Percentiles rank a stretch among this genome's conserved stretches.
Conservation (phyloP, 2,888 invertebrate genomes). For the Rotaria sp. region DNA sequence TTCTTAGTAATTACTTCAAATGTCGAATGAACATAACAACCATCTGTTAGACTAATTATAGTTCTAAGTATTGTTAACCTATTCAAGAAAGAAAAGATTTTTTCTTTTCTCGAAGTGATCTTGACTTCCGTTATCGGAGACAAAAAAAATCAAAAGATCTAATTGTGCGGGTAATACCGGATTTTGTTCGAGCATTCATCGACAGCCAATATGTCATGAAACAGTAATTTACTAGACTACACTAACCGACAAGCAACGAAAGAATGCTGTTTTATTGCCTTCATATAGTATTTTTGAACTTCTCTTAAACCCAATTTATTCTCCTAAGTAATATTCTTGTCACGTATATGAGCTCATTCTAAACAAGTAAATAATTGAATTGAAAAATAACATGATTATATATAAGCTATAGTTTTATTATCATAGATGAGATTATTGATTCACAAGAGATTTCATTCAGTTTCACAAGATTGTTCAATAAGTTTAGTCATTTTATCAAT, state of each 20-base stretch:
- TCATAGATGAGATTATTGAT: not conserved
- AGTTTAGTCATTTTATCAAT: constrained; percentile 1
- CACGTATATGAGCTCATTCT: not conserved
- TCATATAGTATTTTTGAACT: not conserved
- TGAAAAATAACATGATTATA: not conserved
- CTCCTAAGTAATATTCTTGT: not conserved
- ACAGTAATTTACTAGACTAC: not conserved
- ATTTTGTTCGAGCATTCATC: not conserved
- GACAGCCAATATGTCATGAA: not conserved
- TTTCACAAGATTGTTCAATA: constrained; percentile 15
- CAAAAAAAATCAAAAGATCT: not conserved
- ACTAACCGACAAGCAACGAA: not conserved
- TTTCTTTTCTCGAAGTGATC: not conserved
- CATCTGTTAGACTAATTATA: not conserved
- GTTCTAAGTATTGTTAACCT: not conserved
- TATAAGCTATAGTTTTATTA: not conserved
- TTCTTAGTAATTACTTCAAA: not conserved
- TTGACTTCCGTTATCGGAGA: not conserved
- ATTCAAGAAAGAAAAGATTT: not conserved
- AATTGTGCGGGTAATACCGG: not conserved
- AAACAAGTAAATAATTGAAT: not conserved
- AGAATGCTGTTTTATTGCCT: not conserved
- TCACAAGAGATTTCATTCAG: not conserved
- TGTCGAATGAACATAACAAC: not conserved
- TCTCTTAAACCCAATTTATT: not conserved